Conservation (phyloP, 1,140 invertebrate species). For the Diorhabda elongata region DNA sequence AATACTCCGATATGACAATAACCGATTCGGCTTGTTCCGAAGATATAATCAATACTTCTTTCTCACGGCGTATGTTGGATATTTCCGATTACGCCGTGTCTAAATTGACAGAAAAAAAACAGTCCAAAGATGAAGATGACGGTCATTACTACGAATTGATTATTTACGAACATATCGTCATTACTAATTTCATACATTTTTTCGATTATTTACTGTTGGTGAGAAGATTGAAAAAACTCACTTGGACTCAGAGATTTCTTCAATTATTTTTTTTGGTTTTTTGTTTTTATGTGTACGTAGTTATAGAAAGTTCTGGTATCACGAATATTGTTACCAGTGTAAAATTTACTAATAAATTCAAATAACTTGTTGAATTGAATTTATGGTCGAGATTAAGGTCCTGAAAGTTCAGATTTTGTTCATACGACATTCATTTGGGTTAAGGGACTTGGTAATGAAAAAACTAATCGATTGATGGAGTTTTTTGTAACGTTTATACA, state of each 20-base stretch:
- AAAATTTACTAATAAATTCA: neutral
- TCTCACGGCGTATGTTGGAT: neutral
- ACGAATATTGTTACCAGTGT: neutral
- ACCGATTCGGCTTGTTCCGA: neutral
- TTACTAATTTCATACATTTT: slow-evolving; percentile 11
- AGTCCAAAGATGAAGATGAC: too few relatives aligned
- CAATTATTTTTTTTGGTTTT: slow-evolving; percentile 15
- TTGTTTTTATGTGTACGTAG: slow-evolving; percentile 11
- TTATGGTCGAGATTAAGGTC: too few relatives aligned
- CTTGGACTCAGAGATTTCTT: neutral
- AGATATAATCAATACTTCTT: neutral
- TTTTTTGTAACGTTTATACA: too few relatives aligned
- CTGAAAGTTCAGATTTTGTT: too few relatives aligned
- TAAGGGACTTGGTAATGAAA: too few relatives aligned
- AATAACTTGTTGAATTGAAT: neutral
- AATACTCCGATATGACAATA: slow-evolving; percentile 10
- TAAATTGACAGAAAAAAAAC: neutral
- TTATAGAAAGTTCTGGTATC: slow-evolving; percentile 3
- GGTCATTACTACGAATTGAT: slow-evolving; percentile 4
- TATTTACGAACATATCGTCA: slow-evolving; percentile 14
- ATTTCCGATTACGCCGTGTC: neutral
- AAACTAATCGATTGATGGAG: too few relatives aligned
- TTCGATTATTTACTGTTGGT: neutral
- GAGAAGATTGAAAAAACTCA: slow-evolving; percentile 5
- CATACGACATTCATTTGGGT: too few relatives aligned